phyloP scores from a whole-genome alignment of 2,797 vertebrate genomes.

The Myoxocephalus aenaeus region DNA sequence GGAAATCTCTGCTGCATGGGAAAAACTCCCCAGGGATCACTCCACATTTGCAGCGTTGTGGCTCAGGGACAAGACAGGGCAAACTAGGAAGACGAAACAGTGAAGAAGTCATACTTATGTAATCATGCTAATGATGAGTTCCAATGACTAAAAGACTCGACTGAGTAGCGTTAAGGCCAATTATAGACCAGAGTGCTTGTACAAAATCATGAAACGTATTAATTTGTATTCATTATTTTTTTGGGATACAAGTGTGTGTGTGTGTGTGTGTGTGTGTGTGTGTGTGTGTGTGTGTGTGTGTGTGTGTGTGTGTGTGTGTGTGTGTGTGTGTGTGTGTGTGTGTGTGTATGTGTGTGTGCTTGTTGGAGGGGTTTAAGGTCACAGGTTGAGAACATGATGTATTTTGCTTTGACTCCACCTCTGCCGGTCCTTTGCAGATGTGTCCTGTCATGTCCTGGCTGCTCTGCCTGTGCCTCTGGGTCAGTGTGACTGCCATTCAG shows the following conservation, averaged over 20 bases:
- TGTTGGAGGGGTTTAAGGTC: constrained; percentile 26
- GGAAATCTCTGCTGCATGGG: constrained; percentile 81
- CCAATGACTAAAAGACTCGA: constrained; percentile 62
- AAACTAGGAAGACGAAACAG: constrained; percentile 64
- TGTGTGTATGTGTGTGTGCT: not conserved
- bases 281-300: not conserved
- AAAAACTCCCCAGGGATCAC: constrained; percentile 78
- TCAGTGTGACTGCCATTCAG: constrained; percentile 93
- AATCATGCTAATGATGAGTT: constrained; percentile 72
- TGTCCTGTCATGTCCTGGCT: constrained; percentile 98
- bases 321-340: not conserved
- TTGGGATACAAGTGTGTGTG: not conserved
- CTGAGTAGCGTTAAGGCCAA: constrained; percentile 42
- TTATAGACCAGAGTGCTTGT: constrained; percentile 30
- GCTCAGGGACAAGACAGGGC: constrained; percentile 74
- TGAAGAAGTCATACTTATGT: constrained; percentile 74
- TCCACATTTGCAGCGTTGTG: constrained; percentile 73
- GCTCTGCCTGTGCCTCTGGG: constrained; percentile 98
- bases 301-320: not conserved
- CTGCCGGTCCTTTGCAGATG: constrained; percentile 78
- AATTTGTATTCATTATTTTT: constrained; percentile 20
- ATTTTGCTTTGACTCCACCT: constrained; percentile 59
- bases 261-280: not conserved
- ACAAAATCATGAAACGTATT: constrained; percentile 18
- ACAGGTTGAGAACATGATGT: constrained; percentile 50